These are phyloP conservation scores for Parambassis ranga DNA, from an alignment of 2,797 vertebrate species.

Conservation along the genomic window DNA sequence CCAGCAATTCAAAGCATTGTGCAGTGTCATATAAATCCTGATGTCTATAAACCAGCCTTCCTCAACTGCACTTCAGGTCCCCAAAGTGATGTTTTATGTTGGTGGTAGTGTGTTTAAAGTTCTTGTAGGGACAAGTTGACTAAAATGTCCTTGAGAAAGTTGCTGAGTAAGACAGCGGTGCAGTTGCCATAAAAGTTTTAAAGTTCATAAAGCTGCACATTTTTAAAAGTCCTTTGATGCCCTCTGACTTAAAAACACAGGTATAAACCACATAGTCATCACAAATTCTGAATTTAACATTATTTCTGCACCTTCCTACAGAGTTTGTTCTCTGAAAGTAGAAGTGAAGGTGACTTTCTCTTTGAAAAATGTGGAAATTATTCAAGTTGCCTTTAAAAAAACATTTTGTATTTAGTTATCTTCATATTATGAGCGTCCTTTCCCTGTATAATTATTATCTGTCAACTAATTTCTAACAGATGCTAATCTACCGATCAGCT, in stretches of 20 bases:
- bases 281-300: conserved; percentile 5
- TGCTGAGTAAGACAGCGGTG: conserved; percentile 35
- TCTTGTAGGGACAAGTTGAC: neutral
- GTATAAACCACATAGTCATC: conserved; percentile 1
- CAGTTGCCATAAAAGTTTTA: conserved; percentile 40
- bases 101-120: conserved; percentile 19
- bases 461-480: no score
- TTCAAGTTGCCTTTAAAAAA: conserved; percentile 6
- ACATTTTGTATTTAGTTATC: neutral
- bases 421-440: neutral
- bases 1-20: neutral
- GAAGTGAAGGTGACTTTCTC: conserved; percentile 12
- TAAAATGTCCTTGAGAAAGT: conserved; percentile 46
- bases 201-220: conserved; percentile 29
- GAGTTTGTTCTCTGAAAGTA: neutral
- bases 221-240: conserved; percentile 29
- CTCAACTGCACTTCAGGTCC: conserved; percentile 3
- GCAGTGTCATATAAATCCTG: conserved; percentile 1
- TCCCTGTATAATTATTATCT: no score
- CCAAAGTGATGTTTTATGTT: conserved; percentile 26
- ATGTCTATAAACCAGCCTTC: conserved; percentile 6
- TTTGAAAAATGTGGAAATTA: conserved; percentile 1
- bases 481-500: neutral
- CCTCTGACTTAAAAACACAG: neutral
- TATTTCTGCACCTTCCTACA: neutral